Evolutionary conservation across 2,113 vertebrate genomes (phyloP).

Genomic region (Centropus unirufus): DNA sequence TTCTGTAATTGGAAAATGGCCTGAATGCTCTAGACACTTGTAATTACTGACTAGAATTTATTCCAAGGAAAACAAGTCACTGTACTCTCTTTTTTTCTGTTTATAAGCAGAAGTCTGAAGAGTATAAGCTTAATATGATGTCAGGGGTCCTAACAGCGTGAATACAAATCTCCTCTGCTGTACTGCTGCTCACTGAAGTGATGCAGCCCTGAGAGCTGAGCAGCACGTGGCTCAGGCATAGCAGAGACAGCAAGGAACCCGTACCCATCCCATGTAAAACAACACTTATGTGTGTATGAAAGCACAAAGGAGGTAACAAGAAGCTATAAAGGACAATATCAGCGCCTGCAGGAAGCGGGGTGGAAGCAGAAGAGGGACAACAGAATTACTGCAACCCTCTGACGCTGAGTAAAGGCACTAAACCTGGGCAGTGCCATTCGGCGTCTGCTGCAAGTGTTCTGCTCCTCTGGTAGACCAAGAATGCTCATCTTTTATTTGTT

Average conservation of each 20-base stretch:
- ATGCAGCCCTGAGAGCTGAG: neutral
- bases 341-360: neutral
- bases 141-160: neutral
- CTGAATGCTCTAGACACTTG: neutral
- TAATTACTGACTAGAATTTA: neutral
- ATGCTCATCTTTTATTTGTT: neutral
- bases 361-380: neutral
- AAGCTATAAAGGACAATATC: neutral
- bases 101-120: neutral
- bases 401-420: neutral
- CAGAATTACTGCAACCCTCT: neutral
- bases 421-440: neutral
- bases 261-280: rapidly evolving
- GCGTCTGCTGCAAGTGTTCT: neutral
- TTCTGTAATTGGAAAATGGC: neutral
- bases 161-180: neutral
- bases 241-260: rapidly evolving
- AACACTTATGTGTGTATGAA: neutral
- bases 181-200: neutral
- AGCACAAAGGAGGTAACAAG: neutral
- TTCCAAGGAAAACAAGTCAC: neutral
- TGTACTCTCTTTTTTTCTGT: neutral
- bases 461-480: neutral
- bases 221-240: neutral
- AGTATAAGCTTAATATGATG: rapidly evolving